Evolutionary conservation across 2,113 vertebrate genomes (phyloP).

Genomic region (Peromyscus leucopus): DNA sequence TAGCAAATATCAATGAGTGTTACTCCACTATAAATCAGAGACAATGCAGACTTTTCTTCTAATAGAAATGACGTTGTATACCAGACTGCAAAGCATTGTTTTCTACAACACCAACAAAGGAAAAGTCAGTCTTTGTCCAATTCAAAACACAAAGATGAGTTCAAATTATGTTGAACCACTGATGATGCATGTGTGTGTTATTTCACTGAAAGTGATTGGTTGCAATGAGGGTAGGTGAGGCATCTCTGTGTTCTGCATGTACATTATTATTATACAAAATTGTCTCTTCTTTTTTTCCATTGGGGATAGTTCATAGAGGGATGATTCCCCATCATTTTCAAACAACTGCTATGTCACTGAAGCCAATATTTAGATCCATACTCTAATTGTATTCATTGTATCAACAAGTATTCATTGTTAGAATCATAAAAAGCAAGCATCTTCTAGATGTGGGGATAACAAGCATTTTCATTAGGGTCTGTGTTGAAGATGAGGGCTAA

Average conservation of each 20-base stretch:
- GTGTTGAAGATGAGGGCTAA: not conserved
- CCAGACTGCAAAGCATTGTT: not conserved
- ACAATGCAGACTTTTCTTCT: not conserved
- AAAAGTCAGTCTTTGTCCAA: not conserved
- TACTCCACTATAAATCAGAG: not conserved
- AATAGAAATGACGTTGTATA: not conserved
- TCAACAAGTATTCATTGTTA: not conserved
- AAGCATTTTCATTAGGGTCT: not conserved
- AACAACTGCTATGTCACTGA: not conserved
- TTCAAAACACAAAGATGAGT: constrained; percentile 26
- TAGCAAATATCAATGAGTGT: not conserved
- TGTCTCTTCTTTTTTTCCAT: not conserved
- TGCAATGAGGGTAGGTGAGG: not conserved
- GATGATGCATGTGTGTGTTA: not conserved
- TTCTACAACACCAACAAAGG: not conserved
- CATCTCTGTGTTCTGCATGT: fast-evolving
- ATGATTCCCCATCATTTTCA: not conserved
- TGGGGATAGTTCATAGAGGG: not conserved
- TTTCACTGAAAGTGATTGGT: constrained; percentile 16
- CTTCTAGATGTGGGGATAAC: not conserved
- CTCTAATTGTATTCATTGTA: too few relatives aligned
- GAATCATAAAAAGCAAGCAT: not conserved
- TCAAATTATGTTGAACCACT: not conserved
- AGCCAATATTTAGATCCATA: not conserved
- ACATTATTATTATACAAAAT: not conserved